Evolutionary conservation across 2,797 vertebrate genomes (phyloP).

Genomic region (Chelidonichthys spinosus): DNA sequence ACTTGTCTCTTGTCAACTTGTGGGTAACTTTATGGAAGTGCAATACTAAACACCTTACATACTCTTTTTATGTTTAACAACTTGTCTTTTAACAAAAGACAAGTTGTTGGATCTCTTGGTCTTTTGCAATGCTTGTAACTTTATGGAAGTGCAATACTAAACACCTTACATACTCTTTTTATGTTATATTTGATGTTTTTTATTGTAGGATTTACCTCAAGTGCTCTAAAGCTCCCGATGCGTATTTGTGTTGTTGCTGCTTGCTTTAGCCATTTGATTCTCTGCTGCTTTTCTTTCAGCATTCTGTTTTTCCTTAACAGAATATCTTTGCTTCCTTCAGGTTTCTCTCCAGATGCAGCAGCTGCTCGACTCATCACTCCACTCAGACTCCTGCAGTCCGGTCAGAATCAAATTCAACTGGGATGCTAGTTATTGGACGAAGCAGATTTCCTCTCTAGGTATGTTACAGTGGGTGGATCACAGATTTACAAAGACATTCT

Average conservation of each 20-base stretch:
- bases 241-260: not conserved
- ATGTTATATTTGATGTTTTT: not conserved
- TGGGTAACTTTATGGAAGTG: not conserved
- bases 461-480: constrained; percentile 27
- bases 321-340: constrained; percentile 73
- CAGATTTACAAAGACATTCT: not conserved
- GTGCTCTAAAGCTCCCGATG: not conserved
- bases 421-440: constrained; percentile 98
- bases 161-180: not conserved
- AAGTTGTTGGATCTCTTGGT: not conserved
- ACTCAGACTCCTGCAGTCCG: constrained; percentile 86
- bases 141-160: not conserved
- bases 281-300: not conserved
- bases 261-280: not conserved
- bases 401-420: constrained; percentile 96
- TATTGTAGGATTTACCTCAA: not conserved
- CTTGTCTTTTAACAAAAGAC: too few species aligned
- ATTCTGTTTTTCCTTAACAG: not conserved
- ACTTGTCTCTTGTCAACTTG: too few species aligned
- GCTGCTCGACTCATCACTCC: constrained; percentile 89
- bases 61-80: not conserved
- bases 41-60: not conserved
- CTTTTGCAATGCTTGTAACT: not conserved
- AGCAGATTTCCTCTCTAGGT: constrained; percentile 94
- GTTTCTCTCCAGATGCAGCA: constrained; percentile 98